These are phyloP conservation scores for Cheumatopsyche charites DNA, from an alignment of 1,140 invertebrate genomes.

Conservation along the genomic window DNA sequence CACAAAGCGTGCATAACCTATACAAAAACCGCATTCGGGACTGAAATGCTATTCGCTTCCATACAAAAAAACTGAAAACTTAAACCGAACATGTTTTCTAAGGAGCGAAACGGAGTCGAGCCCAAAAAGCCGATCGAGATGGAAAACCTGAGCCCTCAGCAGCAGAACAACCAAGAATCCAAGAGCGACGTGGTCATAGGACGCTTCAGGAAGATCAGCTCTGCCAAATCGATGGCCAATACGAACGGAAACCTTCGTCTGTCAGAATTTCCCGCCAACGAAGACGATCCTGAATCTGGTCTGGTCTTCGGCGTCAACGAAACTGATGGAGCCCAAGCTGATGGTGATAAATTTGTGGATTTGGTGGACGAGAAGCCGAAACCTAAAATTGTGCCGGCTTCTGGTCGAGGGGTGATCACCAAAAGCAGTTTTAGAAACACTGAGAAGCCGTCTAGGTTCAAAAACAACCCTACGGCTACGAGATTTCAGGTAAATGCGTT, in stretches of 20 bases:
- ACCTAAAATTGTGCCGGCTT: conserved; percentile 49
- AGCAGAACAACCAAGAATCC: conserved; percentile 46
- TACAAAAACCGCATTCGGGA: background rate
- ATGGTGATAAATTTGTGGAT: conserved; percentile 49
- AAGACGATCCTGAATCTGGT: conserved; percentile 55
- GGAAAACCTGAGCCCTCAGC: background rate
- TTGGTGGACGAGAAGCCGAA: conserved; percentile 41
- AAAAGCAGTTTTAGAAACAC: conserved; percentile 68
- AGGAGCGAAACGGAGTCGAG: background rate
- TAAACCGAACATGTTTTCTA: background rate
- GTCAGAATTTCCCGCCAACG: conserved; percentile 49
- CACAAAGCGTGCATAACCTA: background rate
- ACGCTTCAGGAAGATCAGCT: conserved; percentile 60
- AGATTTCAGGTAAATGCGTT: conserved; percentile 61
- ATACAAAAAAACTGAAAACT: background rate
- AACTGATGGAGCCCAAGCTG: conserved; percentile 49
- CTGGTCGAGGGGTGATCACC: conserved; percentile 51
- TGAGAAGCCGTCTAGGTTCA: conserved; percentile 65
- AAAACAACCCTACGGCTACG: conserved; percentile 64
- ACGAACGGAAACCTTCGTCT: conserved; percentile 59
- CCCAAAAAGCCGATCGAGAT: conserved; percentile 12
- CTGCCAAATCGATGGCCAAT: conserved; percentile 61
- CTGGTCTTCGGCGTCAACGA: conserved; percentile 54
- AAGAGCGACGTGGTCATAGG: conserved; percentile 61
- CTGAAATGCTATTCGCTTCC: background rate